Evolutionary conservation across 2,797 vertebrate species (phyloP).

Genomic region (Sebastes melanostomus): DNA sequence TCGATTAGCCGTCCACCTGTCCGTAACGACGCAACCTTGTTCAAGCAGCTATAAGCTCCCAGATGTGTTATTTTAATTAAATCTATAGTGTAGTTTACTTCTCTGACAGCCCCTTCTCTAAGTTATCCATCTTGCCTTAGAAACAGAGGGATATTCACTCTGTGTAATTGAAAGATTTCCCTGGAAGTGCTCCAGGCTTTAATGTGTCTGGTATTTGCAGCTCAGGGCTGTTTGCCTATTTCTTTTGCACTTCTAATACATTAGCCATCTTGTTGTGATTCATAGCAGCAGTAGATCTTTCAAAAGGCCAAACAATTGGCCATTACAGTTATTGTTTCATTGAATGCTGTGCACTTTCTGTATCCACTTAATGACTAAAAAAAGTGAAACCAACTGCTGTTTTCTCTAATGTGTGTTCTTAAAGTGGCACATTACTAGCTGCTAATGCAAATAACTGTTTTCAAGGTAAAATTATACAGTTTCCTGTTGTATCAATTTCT

Average conservation of each 20-base stretch:
- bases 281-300: constrained; percentile 67
- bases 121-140: constrained; percentile 79
- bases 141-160: constrained; percentile 79
- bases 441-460: neutral
- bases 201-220: constrained; percentile 77
- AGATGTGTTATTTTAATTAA: constrained; percentile 86
- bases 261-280: constrained; percentile 68
- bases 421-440: neutral
- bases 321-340: constrained; percentile 72
- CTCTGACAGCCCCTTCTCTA: constrained; percentile 75
- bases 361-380: neutral
- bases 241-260: constrained; percentile 75
- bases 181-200: constrained; percentile 81
- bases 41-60: constrained; percentile 67
- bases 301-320: constrained; percentile 60
- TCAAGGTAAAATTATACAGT: neutral
- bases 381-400: neutral
- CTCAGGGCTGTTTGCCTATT: constrained; percentile 73
- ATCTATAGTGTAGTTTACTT: constrained; percentile 84
- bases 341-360: constrained; percentile 13
- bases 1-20: constrained; percentile 67
- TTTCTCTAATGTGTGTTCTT: neutral
- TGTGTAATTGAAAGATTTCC: constrained; percentile 84
- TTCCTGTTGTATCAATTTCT: neutral
- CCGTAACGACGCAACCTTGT: constrained; percentile 34